Evolutionary conservation across 1,140 invertebrate species (phyloP), one percentile per base, ranked within the genome.

Genomic region (Drosophila micromelanica): DNA sequence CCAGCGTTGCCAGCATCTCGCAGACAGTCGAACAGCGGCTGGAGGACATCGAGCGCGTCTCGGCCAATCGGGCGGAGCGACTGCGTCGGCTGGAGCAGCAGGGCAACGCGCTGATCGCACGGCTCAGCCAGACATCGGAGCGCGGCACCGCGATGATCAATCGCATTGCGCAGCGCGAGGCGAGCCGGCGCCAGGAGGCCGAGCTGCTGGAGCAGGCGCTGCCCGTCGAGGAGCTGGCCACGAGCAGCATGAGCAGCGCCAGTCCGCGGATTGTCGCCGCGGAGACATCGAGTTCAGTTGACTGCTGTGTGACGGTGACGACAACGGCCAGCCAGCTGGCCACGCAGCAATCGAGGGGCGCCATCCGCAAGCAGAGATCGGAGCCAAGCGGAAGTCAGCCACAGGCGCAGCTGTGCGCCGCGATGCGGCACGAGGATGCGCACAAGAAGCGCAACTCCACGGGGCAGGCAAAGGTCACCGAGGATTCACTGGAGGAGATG

Each of bases 11-110:
- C 12, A 67, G 55, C 37, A 69, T 79, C 23, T 72, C 85, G 23
- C 76, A 73, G 15, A 87, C 78, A 0, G 80, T 92, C 12, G 93
- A 92, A 23, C 90, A 93, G 11, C 80, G 90, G 2, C 54, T 91
- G 30, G 85, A 90, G 71, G 73, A 71, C 49, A 90, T 87, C 84
- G 90, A 93, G n/a, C 93, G 95, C 70, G 93, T 95, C 40, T 92
- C 93, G 7, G 90, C 94, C 2, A 93, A 93, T 38, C 93, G 95
- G 35, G 94, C 94, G 20, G 94, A 93, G 49, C 93, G 96, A 38
- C 90, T 96, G 11, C 94, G 94, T 77, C 91, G 94, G 3, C 87
- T 97, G 30, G 96, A 97, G 89, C 94, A 95, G 52, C 94, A 96
- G 78, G 95, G 95, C 43, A 93, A 94, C 57, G 93, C 94, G 79